Percentiles rank a stretch among this genome's conserved stretches.
Conservation (phyloP, 2,797 vertebrate genomes). For the Hephaestus fuliginosus region DNA sequence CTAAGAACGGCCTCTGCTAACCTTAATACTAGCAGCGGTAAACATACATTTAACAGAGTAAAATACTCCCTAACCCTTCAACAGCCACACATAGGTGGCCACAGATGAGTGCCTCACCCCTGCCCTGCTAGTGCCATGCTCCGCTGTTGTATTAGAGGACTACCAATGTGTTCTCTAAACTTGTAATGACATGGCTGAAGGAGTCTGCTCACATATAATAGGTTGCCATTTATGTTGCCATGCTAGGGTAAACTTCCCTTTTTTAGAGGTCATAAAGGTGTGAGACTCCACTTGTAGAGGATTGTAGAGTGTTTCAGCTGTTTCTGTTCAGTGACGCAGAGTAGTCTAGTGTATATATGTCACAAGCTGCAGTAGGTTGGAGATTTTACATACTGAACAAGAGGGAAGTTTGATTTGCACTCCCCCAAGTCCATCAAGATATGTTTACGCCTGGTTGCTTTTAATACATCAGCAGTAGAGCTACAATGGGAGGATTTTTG, state of each 20-base stretch:
- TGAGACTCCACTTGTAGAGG: not conserved
- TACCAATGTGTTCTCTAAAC: conserved; percentile 4
- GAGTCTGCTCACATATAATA: conserved; percentile 18
- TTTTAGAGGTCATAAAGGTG: conserved; percentile 32
- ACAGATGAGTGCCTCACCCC: not conserved
- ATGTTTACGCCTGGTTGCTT: conserved; percentile 78
- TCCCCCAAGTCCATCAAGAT: conserved; percentile 68
- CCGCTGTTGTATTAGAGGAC: not conserved
- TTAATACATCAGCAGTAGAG: conserved; percentile 74
- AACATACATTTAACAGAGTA: not conserved
- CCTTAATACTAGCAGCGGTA: not conserved
- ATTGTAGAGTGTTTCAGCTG: conserved; percentile 5
- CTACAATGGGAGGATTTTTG: conserved; percentile 66
- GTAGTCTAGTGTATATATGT: conserved; percentile 33
- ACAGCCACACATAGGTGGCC: not conserved
- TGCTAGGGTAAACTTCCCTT: conserved; percentile 4
- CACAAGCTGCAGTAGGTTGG: conserved; percentile 32
- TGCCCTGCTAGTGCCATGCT: not conserved
- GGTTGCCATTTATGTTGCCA: conserved; percentile 1
- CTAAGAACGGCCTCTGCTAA: not conserved
- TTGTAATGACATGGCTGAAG: conserved; percentile 16
- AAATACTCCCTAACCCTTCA: not conserved
- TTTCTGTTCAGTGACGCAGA: conserved; percentile 45
- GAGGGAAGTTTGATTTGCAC: conserved; percentile 69
- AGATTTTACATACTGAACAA: conserved; percentile 72